Conservation (phyloP, 2,797 vertebrate genomes). For the Sebastolobus alascanus region DNA sequence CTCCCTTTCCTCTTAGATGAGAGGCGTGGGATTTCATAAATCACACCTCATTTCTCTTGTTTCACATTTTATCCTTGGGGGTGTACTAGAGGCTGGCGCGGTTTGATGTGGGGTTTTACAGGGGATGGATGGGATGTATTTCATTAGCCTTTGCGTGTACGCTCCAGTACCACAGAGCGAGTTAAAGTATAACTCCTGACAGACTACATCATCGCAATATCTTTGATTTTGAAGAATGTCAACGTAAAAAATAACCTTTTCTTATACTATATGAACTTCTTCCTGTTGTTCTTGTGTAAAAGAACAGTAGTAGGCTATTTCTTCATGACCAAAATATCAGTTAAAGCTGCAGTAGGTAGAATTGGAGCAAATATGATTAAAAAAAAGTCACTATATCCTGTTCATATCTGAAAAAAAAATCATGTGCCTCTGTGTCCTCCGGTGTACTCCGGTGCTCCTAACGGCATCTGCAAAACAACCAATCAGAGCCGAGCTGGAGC, state of each 20-base stretch:
- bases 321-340: not conserved
- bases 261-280: not conserved
- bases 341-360: no score
- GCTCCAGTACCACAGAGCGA: not conserved
- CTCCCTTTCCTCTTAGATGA: conserved; percentile 41
- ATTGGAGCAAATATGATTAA: no score
- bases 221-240: not conserved
- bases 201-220: not conserved
- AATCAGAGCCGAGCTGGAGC: no score
- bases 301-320: not conserved
- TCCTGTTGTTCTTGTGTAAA: not conserved
- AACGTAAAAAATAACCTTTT: not conserved
- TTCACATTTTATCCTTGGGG: conserved; percentile 47
- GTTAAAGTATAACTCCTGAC: not conserved
- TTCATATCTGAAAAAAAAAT: no score
- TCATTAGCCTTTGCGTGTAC: conserved; percentile 37
- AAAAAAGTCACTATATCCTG: no score
- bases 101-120: conserved; percentile 47
- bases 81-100: not conserved
- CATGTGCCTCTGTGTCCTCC: no score
- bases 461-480: no score
- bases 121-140: conserved; percentile 32
- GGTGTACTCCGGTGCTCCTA: no score
- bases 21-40: conserved; percentile 58
- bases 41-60: conserved; percentile 52